Base-by-base conservation (phyloP, 2,113 vertebrate genomes). In the Meles meles region DNA sequence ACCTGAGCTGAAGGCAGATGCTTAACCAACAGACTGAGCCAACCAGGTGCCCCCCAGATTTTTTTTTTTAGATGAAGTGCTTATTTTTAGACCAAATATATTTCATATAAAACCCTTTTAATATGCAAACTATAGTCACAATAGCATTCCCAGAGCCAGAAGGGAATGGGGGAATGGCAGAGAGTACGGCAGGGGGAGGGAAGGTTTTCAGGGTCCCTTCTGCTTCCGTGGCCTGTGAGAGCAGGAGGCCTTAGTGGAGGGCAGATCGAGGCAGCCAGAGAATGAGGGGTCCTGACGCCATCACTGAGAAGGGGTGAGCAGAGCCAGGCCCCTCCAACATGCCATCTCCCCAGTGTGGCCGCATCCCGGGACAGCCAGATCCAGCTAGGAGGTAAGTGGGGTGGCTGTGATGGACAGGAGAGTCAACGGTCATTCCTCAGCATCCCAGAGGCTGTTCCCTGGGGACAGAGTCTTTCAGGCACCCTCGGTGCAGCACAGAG, bases 61-160 rank as follows among this genome's bases (percentile, higher is more conserved):
- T 14, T 18, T 27, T 18, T 74, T 76, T 69, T 76, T 29, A 76
- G 42, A 76, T 47, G 72, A 76, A 76, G 39, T 76, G 25, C 25
- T 76, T 95, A 96, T 93, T 96, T 92, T 92, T 63, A 90, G 67
- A 82, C 25, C 57, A 71, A 93, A 95, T n/a, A 67, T 74, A 55
- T 92, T 92, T 76, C 86, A 89, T 74, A 94, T 94, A 88, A 94
- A 97, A 95, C 47, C 47, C 31, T 37, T 92, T 86, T 88, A 59
- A 39, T 89, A 85, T 77, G 91, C 79, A 97, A 84, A 92, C 39
- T 14, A 42, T 72, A 94, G 63, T 92, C 67, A 47, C 85, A 92
- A 92, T 39, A 61, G 82, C 67, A 81, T 55, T 76, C 72, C n/a
- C 5, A 13, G 8, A 82, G 93, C 80, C 71, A 39, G 17, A 13